A percentile compares a stretch with the other conserved stretches of the same genome.
Conservation (phyloP, 2,888 invertebrate genomes). For the Hypercompe scribonia region DNA sequence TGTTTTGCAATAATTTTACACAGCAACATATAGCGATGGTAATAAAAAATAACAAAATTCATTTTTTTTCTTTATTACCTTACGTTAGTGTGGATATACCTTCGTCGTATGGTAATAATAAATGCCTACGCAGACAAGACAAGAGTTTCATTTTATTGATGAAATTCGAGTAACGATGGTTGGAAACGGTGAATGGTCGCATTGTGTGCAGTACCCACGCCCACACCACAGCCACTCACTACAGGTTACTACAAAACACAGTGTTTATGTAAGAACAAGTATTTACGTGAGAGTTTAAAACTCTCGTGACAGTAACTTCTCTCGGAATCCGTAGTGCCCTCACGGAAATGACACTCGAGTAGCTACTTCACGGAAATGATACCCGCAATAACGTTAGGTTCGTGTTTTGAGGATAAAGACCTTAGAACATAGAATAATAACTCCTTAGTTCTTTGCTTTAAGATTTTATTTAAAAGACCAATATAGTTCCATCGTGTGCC, state of each 20-base stretch:
- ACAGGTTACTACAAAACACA: conserved; percentile 11
- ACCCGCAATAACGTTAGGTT: neutral
- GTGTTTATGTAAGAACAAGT: conserved; percentile 16
- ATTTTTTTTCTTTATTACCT: neutral
- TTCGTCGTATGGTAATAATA: conserved; percentile 10
- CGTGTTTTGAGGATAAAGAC: neutral
- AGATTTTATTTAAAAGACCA: too few relatives aligned
- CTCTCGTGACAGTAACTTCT: neutral
- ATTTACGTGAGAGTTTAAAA: conserved; percentile 7
- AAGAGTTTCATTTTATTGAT: conserved; percentile 21
- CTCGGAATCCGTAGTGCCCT: conserved; percentile 3
- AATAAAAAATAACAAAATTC: neutral
- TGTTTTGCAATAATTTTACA: neutral
- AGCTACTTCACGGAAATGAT: conserved; percentile 4
- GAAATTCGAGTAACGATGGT: conserved; percentile 7
- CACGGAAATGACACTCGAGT: conserved; percentile 10
- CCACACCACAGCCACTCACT: neutral
- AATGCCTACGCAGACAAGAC: conserved; percentile 21
- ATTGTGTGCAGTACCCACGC: conserved; percentile 28
- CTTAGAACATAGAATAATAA: neutral
- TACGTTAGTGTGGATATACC: conserved; percentile 8
- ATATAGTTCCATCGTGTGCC: too few relatives aligned
- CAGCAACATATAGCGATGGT: neutral
- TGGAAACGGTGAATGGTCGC: conserved; percentile 20
- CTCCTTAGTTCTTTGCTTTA: too few relatives aligned